Base-by-base conservation (phyloP, 1,140 invertebrate genomes). In the Penaeus chinensis region DNA sequence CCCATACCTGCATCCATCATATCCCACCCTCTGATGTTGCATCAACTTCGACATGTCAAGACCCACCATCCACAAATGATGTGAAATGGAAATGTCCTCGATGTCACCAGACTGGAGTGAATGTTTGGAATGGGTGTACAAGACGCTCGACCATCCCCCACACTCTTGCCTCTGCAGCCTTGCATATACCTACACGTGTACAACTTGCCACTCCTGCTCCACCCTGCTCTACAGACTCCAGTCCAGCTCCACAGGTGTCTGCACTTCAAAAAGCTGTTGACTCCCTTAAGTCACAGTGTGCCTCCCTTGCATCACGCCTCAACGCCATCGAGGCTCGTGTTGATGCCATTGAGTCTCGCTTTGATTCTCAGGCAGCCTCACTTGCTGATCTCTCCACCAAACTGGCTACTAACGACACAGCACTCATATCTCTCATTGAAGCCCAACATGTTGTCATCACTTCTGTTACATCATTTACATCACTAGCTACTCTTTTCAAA, bases 61-160 rank as follows among this genome's bases (percentile, higher is more conserved):
- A 32, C 32, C 1, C 32, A 32, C 32, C 32, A 32, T 32, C 32
- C 32, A 32, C 42, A 19, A 79, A 16, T 63, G 54, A 13, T 42
- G 5, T 62, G 24, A 54, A 79, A 22, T 82, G 71, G 87, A 47
- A 71, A 65, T 69, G 88, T 62, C 42, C 27, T 54, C 22, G 63
- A 32, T 71, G 74, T 71, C 71, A 78, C 65, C 24, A 61, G 76
- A 71, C n/a, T 20, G 54, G 63, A 54, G 76, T 86, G 60, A 82
- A 74, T 65, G 63, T 71, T n/a, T 69, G 62, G 74, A 71, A 76
- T 77, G 54, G 61, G 13, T 85, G 84, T 16, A 22, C 11, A 69
- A 78, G 32, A 85, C 18, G 47, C 13, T 63, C 18, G 20, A 18
- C 3, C 2, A 32, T 32, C 71, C 24, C 54, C 61, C 0, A 0